Evolutionary conservation across 2,113 vertebrate genomes (phyloP), one percentile per base, ranked within the genome.

Genomic region (Gambusia holbrooki): DNA sequence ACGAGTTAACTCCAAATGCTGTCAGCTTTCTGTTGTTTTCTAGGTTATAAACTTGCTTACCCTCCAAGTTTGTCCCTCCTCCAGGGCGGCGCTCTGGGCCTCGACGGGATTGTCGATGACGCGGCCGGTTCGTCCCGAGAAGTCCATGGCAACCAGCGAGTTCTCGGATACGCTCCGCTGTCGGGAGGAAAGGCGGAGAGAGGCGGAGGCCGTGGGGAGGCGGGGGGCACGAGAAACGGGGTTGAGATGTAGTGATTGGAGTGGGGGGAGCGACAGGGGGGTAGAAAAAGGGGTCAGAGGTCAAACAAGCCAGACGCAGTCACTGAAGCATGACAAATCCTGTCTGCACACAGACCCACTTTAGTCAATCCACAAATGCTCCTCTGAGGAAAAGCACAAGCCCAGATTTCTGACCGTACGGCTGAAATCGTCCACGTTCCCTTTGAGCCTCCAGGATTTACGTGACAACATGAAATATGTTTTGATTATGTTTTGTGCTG

Each of bases 141-240:
- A 99, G 93, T 99, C 98, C 97, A 99, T 99, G 42, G 98, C 97
- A 88, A 99, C 98, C 63, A 99, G 95, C 61, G 97, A 98, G 90
- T 97, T 99, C 94, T 99, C 98, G 3, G 97, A 99, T 70, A 98
- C 96, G 69, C 97, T 99, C 93, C 98, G 96, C 98, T 99, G 88
- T 89, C 27, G 15, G 61, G 78, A 77, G 35, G 73, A 58, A n/a
- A 58, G 51, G 75, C 3, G 28, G 27, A 54, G 28, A 51, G 42
- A 67, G 64, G 60, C 17, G 73, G 45, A 25, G 66, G 67, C 42
- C 35, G 2, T 62, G 76, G 64, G 27, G 27, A 27, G 27, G 27
- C 27, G 27, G 27, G 27, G 27, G 27, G 17, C 19, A 67, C 32
- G 65, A 69, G 66, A 76, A 64, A 73, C 35, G 33, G 60, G 66